These are phyloP conservation scores for Entomyzon cyanotis DNA, from an alignment of 2,113 vertebrate species.

Conservation along the genomic window DNA sequence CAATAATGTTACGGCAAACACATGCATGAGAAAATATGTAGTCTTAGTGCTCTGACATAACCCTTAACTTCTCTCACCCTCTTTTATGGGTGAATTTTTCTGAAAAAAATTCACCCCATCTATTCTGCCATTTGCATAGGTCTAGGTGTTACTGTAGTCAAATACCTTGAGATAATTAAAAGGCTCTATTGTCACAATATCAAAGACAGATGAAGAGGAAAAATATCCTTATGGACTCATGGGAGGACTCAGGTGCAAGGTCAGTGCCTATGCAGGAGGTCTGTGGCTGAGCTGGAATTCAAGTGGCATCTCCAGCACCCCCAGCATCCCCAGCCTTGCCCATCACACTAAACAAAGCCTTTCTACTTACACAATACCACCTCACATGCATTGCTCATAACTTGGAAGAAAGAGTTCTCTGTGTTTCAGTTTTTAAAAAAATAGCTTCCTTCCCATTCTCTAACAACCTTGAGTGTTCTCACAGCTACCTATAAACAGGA, in stretches of 20 bases:
- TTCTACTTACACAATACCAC: not conserved
- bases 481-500: not conserved
- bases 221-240: not conserved
- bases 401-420: not conserved
- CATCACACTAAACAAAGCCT: not conserved
- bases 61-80: not conserved
- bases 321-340: not conserved
- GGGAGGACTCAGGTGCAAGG: not conserved
- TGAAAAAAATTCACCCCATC: not conserved
- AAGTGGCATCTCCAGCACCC: not conserved
- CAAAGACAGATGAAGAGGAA: not conserved
- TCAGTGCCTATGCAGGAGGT: not conserved
- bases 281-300: not conserved
- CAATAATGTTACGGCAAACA: not conserved
- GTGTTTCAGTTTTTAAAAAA: not conserved
- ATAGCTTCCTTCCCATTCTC: not conserved
- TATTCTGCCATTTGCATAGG: not conserved
- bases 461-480: not conserved
- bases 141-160: not conserved
- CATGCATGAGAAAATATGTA: not conserved
- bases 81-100: not conserved
- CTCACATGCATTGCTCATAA: rapidly evolving
- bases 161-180: not conserved
- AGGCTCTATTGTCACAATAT: not conserved
- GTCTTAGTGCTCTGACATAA: not conserved